These are phyloP conservation scores for Rhinogobius similis DNA, from an alignment of 2,113 vertebrate species.

Conservation along the genomic window DNA sequence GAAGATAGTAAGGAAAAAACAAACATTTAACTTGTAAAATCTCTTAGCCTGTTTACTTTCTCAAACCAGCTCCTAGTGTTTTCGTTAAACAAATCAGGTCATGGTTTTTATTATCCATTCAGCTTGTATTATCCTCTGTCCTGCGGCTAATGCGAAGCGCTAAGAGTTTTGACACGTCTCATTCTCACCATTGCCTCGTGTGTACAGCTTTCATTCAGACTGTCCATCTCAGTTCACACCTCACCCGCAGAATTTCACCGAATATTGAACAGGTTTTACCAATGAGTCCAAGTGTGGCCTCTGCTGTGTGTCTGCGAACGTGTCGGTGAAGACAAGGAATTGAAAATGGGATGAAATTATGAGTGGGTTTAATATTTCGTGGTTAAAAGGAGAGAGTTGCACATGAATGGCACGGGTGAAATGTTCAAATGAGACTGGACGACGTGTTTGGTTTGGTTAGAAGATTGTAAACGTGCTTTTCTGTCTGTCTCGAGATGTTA, in stretches of 20 bases:
- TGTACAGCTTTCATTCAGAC: background rate
- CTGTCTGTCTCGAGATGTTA: too few relatives aligned
- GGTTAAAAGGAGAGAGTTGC: background rate
- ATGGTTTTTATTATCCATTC: background rate
- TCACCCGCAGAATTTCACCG: conserved; percentile 24
- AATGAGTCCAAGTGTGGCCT: conserved; percentile 32
- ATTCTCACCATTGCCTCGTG: conserved; percentile 10
- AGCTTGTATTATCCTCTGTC: conserved; percentile 15
- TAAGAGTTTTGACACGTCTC: conserved; percentile 22
- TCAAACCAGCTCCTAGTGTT: too few relatives aligned
- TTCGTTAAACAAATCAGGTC: background rate
- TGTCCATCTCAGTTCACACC: conserved; percentile 26
- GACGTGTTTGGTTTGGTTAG: too few relatives aligned
- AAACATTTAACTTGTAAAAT: too few relatives aligned
- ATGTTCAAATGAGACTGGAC: background rate
- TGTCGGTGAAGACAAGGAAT: background rate
- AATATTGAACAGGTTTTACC: conserved; percentile 59
- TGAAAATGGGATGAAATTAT: background rate
- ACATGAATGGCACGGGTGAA: background rate
- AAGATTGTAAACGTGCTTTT: too few relatives aligned
- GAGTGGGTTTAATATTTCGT: background rate
- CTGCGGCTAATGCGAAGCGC: conserved; percentile 29
- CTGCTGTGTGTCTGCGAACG: conserved; percentile 20
- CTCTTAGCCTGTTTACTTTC: too few relatives aligned
- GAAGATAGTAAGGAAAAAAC: too few relatives aligned